Base-by-base conservation (phyloP, 2,797 vertebrate genomes). In the Chanos chanos region DNA sequence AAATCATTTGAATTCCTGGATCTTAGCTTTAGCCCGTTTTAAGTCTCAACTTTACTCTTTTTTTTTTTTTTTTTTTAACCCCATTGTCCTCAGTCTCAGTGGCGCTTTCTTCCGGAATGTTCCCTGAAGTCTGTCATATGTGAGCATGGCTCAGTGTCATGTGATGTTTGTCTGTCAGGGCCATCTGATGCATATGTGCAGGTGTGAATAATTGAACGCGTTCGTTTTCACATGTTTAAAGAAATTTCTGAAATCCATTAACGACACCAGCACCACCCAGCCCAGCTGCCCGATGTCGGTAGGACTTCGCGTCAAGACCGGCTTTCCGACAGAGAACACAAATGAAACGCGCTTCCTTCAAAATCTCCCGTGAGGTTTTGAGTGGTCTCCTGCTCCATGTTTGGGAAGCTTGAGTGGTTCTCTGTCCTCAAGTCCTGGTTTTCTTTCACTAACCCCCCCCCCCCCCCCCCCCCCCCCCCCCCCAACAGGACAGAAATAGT, bases 131-230 rank as follows among this genome's bases (percentile, higher is more conserved):
- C 4, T 6, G 4, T 30, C 40, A 65, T 43, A 21, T 3, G 1
- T 8, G 19, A 66, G 68, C 67, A 80, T 63, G 58, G 77, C 82
- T 74, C 71, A 8, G 44, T 70, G 22, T 24, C 45, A 18, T 19
- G 16, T 18, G 1, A 45, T 25, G 10, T 60, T 4, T 45, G 76
- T 67, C 54, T 24, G 43, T 52, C 31, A 53, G 45, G 4, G 76
- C 78, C 78, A 75, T 75, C 52, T 55, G 48, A 54, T 28, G 49
- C 82, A 86, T 81, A 82, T 84, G 79, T 60, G 72, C 43, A 5
- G 7, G 58, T 1, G 45, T 86, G 28, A 87, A 85, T 87, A 81
- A 88, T 88, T 83, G 78, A 87, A 19, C 62, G 60, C 40, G 43
- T 76, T 81, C 73, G 55, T 83, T 83, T 74, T 72, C 73, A 71